Evolutionary conservation across 2,888 invertebrate genomes (phyloP), one percentile per base, ranked within the genome.

Genomic region (Andrena praecox): DNA sequence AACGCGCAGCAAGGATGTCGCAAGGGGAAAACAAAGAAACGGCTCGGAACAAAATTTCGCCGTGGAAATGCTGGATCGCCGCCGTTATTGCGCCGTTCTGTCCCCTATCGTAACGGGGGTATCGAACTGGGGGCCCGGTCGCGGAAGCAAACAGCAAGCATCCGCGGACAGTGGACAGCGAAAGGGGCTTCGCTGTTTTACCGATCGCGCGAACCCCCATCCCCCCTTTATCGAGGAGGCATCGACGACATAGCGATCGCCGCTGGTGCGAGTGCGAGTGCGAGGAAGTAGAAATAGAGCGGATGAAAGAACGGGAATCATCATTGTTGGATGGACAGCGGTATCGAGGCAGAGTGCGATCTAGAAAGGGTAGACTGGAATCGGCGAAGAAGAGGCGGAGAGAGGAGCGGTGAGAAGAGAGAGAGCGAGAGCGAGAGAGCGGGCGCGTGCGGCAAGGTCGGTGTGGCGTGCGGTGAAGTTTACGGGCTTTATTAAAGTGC

Each of bases 401-500:
- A 75, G 84, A 70, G 69, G 62, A 20, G 64, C 75, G 62, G 76
- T 35, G 72, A 74, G 77, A 52, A 56, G 29, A 59, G 31, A 50
- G 42, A 56, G 73, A 20, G 52, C 54, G 78, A 77, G 42, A 67
- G 77, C 71, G 81, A 66, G 80, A 71, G 68, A 66, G 84, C 69
- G 80, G 78, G 75, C 63, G 77, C 62, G 82, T 82, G 79, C 69
- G 69, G 82, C 80, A 79, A 81, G 77, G 82, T 85, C 74, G 77
- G 85, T 85, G 82, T 69, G 54, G 81, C 75, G 80, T 79, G 80
- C 60, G 85, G 80, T 78, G 80, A 82, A 79, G 73, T 85, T 69
- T 73, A 68, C 76, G 62, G 73, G 77, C 76, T 80, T 87, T 84
- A 89, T 87, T 85, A 83, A 89, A 91, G 91, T 84, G 85, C 82